Evolutionary conservation across 92 coral and sea anemone genomes (phyloP).

Genomic region (Bergia puertoricense): DNA sequence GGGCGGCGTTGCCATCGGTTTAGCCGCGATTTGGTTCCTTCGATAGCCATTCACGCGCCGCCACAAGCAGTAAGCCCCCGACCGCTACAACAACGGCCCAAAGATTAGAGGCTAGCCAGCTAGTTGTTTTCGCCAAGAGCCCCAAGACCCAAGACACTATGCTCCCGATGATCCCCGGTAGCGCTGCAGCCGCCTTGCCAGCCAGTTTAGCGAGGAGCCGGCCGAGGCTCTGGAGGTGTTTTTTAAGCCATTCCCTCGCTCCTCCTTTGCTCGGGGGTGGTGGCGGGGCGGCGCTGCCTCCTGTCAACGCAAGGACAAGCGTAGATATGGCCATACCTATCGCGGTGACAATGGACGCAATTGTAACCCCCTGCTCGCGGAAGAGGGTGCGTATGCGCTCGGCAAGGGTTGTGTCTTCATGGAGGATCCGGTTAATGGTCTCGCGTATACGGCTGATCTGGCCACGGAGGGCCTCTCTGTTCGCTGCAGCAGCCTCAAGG

Average conservation of each 20-base stretch:
- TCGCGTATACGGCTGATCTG: slow-evolving; percentile 3
- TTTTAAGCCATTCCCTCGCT: background rate
- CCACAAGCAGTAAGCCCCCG: background rate
- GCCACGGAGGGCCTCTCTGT: background rate
- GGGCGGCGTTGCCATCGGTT: too few relatives aligned
- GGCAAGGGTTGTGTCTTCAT: background rate
- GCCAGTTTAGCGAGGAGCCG: background rate
- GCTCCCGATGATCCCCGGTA: background rate
- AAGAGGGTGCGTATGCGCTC: background rate
- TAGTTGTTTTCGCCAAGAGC: background rate
- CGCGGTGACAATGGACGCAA: background rate
- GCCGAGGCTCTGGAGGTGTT: background rate
- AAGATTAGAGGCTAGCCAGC: background rate
- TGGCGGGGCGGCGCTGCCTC: background rate
- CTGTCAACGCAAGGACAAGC: too few relatives aligned
- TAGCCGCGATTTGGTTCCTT: too few relatives aligned
- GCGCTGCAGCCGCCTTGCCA: background rate
- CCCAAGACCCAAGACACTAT: background rate
- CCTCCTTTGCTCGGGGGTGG: background rate
- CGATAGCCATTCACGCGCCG: too few relatives aligned
- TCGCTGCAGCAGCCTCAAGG: too few relatives aligned
- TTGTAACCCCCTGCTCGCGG: background rate
- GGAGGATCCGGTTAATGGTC: background rate
- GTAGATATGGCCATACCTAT: background rate
- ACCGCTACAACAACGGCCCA: slow-evolving; percentile 1